phyloP scores from a whole-genome alignment of 2,797 vertebrate genomes.

The Syngnathus rostellatus region DNA sequence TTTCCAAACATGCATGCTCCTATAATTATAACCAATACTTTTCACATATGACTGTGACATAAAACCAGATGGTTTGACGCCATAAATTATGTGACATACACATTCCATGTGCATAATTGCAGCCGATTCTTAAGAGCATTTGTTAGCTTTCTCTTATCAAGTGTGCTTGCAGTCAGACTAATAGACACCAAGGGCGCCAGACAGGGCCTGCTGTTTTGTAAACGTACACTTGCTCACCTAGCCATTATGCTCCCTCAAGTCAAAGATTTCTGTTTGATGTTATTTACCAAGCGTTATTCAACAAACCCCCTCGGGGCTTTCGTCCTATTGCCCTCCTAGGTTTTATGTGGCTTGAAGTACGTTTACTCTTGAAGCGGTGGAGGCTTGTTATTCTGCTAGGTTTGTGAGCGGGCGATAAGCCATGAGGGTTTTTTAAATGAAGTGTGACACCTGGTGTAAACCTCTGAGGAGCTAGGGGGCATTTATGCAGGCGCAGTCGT shows the following conservation, averaged over 20 bases:
- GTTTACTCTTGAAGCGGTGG: slow-evolving; percentile 29
- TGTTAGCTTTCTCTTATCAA: slow-evolving; percentile 19
- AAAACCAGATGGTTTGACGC: background rate
- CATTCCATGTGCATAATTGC: slow-evolving; percentile 2
- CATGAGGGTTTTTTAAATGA: slow-evolving; percentile 53
- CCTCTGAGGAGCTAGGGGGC: slow-evolving; percentile 37
- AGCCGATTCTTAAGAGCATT: slow-evolving; percentile 2
- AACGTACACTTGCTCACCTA: slow-evolving; percentile 47
- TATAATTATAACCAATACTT: background rate
- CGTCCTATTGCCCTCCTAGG: slow-evolving; percentile 37
- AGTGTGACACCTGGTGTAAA: slow-evolving; percentile 67
- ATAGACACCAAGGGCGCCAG: slow-evolving; percentile 3
- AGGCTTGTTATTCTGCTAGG: slow-evolving; percentile 29
- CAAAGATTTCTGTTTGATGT: slow-evolving; percentile 59
- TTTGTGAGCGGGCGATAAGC: slow-evolving; percentile 35
- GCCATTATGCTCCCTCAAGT: slow-evolving; percentile 40
- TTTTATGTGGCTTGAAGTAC: slow-evolving; percentile 41
- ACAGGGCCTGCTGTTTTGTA: slow-evolving; percentile 48
- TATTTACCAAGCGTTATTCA: slow-evolving; percentile 57
- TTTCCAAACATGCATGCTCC: background rate
- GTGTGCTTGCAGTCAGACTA: slow-evolving; percentile 29
- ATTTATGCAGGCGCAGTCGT: slow-evolving; percentile 14
- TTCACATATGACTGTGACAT: slow-evolving; percentile 13
- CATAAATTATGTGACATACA: slow-evolving; percentile 6
- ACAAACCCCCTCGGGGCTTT: slow-evolving; percentile 43